Evolutionary conservation across 2,113 vertebrate genomes (phyloP).

Genomic region (Neolamprologus tretocephalus): DNA sequence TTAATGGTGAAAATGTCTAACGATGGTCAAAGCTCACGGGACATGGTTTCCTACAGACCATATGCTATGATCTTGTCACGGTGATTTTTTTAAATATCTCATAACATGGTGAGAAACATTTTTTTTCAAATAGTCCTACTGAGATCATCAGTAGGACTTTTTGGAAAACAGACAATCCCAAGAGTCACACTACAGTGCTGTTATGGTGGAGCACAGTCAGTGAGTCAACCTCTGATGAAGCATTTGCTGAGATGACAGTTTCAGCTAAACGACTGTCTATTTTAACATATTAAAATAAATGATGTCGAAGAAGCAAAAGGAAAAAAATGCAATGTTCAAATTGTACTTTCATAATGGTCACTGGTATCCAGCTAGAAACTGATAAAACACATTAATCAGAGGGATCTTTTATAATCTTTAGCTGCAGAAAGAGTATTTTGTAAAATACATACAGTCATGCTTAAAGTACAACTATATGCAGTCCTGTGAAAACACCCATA

Average conservation of each 20-base stretch:
- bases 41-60: not conserved
- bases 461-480: not conserved
- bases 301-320: not conserved
- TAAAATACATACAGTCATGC: not conserved
- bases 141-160: not conserved
- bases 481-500: not conserved
- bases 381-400: not conserved
- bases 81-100: not conserved
- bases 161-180: not conserved
- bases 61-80: not conserved
- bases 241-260: slow-evolving; percentile 54
- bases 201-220: slow-evolving; percentile 9
- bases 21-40: not conserved
- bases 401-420: not conserved
- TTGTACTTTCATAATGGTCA: not conserved
- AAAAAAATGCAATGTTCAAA: not conserved
- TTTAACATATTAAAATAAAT: slow-evolving; percentile 46
- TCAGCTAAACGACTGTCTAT: slow-evolving; percentile 2
- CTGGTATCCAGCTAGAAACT: not conserved
- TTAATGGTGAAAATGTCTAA: not conserved
- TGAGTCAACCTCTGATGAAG: slow-evolving; percentile 47
- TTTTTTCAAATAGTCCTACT: not conserved
- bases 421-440: not conserved
- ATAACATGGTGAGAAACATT: not conserved
- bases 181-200: not conserved